Conservation (phyloP, 2,113 vertebrate genomes). For the Acanthisitta chloris region DNA sequence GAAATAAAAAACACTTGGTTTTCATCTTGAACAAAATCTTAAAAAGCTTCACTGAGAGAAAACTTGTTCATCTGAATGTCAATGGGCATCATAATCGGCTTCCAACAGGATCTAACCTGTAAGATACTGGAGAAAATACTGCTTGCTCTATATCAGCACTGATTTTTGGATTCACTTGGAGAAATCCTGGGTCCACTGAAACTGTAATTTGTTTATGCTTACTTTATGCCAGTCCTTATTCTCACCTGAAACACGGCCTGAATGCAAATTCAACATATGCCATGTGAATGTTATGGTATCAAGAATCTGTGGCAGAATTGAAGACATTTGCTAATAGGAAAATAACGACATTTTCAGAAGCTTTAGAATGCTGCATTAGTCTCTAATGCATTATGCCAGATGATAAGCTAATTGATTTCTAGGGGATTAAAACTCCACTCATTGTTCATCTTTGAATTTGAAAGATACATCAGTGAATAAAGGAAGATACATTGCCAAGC, state of each 20-base stretch:
- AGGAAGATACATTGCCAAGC: background rate
- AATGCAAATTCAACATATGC: background rate
- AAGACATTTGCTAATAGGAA: background rate
- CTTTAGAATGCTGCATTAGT: background rate
- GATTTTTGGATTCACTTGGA: background rate
- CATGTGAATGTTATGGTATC: background rate
- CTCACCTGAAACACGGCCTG: background rate
- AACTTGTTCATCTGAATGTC: background rate
- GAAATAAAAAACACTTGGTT: background rate
- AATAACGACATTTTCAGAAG: background rate
- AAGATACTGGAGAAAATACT: background rate
- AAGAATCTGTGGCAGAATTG: background rate
- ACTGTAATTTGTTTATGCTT: background rate
- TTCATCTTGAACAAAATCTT: background rate
- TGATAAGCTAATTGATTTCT: background rate
- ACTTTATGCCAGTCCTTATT: background rate
- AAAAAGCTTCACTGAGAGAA: background rate
- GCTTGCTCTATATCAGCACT: background rate
- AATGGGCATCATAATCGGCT: background rate
- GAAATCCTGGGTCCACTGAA: background rate
- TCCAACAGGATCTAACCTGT: background rate
- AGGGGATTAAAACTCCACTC: background rate
- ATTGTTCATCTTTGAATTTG: background rate
- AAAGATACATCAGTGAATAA: background rate
- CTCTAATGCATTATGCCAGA: background rate